phyloP scores from a whole-genome alignment of 2,797 vertebrate genomes.

The Enoplosus armatus region DNA sequence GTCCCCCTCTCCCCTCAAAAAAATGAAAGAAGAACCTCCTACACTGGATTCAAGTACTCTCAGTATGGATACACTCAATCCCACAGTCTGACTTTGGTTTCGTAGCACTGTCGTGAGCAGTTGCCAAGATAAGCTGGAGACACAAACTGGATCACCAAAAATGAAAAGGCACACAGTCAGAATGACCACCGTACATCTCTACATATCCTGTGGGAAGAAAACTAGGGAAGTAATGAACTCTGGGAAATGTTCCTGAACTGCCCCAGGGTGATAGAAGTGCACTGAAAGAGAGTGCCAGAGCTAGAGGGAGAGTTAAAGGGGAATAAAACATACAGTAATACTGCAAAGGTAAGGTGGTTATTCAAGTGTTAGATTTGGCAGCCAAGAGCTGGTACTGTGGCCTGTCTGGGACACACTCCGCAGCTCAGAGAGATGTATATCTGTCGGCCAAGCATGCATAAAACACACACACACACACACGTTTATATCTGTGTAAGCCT shows the following conservation, averaged over 20 bases:
- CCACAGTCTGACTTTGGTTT: slow-evolving; percentile 41
- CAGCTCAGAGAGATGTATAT: slow-evolving; percentile 66
- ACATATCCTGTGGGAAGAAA: slow-evolving; percentile 66
- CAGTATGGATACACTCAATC: slow-evolving; percentile 21
- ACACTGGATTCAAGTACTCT: slow-evolving; percentile 8
- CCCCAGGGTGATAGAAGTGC: slow-evolving; percentile 65
- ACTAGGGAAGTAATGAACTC: slow-evolving; percentile 70
- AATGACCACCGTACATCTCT: slow-evolving; percentile 52
- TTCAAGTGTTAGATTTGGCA: slow-evolving; percentile 75
- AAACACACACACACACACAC: slow-evolving; percentile 50
- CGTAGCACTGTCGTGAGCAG: slow-evolving; percentile 27
- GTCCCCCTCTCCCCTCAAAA: not conserved
- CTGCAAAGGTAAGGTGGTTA: slow-evolving; percentile 70
- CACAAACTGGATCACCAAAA: slow-evolving; percentile 57
- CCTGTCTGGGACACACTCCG: slow-evolving; percentile 67
- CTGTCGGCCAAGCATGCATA: slow-evolving; percentile 65
- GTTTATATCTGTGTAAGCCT: slow-evolving; percentile 42
- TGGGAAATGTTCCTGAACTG: slow-evolving; percentile 75
- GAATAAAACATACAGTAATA: slow-evolving; percentile 76
- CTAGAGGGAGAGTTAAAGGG: slow-evolving; percentile 59
- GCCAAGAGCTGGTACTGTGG: slow-evolving; percentile 57
- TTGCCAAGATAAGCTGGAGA: slow-evolving; percentile 56
- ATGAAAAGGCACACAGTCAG: slow-evolving; percentile 63
- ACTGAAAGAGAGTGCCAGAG: slow-evolving; percentile 54
- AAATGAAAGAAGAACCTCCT: slow-evolving; percentile 20